Evolutionary conservation across 2,797 vertebrate genomes (phyloP), one percentile per base, ranked within the genome.

Genomic region (Morelia viridis): DNA sequence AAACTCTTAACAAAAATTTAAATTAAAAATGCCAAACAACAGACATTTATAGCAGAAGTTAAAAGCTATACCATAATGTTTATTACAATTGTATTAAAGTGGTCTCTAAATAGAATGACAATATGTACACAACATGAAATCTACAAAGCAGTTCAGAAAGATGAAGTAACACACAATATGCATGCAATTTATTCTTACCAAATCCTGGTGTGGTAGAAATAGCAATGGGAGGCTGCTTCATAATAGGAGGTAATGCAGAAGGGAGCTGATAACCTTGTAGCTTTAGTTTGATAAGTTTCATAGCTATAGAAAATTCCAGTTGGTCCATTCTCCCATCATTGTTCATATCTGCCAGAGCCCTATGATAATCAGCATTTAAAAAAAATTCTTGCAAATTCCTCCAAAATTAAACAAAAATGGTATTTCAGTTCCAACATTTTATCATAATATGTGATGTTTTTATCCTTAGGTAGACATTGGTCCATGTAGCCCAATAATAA

Each of bases 251-350:
- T 89, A 99, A 98, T 7, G 97, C 26, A 2, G 98, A 97, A 15
- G 99, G 99, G 86, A 99, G 98, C 15, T 98, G 98, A 96, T 99
- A 99, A 90, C 99, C 99, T 97, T 99, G 99, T 4, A 99, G 98
- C 94, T 99, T 99, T 95, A 99, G 97, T 62, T 99, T 99, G 96
- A 99, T 99, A 89, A 99, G 98, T 95, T 99, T 99, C 99, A 99
- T 99, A 85, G 99, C 99, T 93, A 99, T 99, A 95, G 99, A 99
- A 95, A 99, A 99, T 97, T 99, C 99, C 85, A 99, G 93, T 92
- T 99, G 98, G 95, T 99, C 99, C 99, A 99, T 99, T 68, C 98
- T 98, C 4, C 99, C 99, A 90, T 99, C 99, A 9, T 98, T 98
- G 97, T 99, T 99, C 98, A 99, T 98, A 93, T 99, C 99, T 86